Evolutionary conservation across 2,888 invertebrate genomes (phyloP).

Genomic region (Hydrotaea diabolus): DNA sequence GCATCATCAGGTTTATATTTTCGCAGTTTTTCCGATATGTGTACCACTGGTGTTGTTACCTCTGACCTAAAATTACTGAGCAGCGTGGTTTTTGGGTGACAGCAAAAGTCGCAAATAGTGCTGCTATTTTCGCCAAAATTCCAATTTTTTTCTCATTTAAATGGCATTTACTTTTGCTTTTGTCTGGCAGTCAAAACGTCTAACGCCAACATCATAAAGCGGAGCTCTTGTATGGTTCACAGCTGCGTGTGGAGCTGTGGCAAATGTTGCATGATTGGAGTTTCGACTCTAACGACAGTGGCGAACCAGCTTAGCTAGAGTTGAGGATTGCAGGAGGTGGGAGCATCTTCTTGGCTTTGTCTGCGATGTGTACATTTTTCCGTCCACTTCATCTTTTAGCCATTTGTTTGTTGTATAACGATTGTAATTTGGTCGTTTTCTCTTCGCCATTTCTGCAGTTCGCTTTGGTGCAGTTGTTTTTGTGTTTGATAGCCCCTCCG

Average conservation of each 20-base stretch:
- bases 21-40: neutral
- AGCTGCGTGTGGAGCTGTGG: too few relatives aligned
- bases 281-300: neutral
- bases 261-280: neutral
- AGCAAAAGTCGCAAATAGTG: slow-evolving; percentile 11
- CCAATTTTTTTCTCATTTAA: slow-evolving; percentile 3
- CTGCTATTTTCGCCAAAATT: neutral
- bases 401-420: slow-evolving; percentile 2
- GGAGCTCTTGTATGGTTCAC: too few relatives aligned
- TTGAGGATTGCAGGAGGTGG: neutral
- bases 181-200: neutral
- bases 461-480: neutral
- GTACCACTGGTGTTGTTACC: neutral
- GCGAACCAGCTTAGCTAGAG: neutral
- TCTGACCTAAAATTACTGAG: slow-evolving; percentile 16
- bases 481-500: neutral
- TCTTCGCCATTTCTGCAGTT: neutral
- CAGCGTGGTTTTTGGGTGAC: neutral
- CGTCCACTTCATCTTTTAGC: neutral
- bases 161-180: slow-evolving; percentile 30
- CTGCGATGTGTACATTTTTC: neutral
- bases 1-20: neutral
- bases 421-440: neutral
- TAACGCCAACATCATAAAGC: neutral
- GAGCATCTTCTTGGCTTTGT: neutral